Conservation (phyloP, 2,113 vertebrate genomes). For the Telmatochromis bifrenatus region DNA sequence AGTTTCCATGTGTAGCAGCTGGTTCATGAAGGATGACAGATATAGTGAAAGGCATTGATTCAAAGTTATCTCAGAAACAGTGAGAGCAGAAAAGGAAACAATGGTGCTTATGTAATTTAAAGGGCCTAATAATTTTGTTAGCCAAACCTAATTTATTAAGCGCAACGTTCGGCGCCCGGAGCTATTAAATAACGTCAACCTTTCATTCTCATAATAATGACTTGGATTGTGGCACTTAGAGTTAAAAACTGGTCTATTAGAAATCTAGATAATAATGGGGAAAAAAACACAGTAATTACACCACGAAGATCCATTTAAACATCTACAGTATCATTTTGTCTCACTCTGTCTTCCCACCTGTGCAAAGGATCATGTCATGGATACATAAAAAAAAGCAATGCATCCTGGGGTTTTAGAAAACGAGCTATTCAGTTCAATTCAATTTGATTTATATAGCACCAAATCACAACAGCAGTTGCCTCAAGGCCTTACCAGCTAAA, state of each 20-base stretch:
- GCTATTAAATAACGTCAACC: background rate
- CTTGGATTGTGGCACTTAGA: background rate
- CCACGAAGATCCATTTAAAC: background rate
- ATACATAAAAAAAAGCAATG: background rate
- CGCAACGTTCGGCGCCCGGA: background rate
- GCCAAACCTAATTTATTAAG: background rate
- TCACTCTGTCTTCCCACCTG: background rate
- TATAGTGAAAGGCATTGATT: background rate
- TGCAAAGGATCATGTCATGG: conserved; percentile 29
- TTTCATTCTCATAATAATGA: background rate
- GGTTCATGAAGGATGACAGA: conserved; percentile 8
- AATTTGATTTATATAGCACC: background rate
- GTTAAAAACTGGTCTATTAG: background rate
- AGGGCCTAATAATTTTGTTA: background rate
- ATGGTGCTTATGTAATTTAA: background rate
- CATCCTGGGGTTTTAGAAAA: background rate
- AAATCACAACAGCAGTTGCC: background rate
- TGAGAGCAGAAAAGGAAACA: background rate
- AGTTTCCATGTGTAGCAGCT: background rate
- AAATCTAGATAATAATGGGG: background rate
- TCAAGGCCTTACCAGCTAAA: background rate
- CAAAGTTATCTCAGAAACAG: conserved; percentile 3
- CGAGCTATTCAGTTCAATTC: background rate
- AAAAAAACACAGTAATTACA: background rate
- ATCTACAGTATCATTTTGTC: background rate